Conservation (phyloP, 2,797 vertebrate genomes). For the Enteromius mattozi region DNA sequence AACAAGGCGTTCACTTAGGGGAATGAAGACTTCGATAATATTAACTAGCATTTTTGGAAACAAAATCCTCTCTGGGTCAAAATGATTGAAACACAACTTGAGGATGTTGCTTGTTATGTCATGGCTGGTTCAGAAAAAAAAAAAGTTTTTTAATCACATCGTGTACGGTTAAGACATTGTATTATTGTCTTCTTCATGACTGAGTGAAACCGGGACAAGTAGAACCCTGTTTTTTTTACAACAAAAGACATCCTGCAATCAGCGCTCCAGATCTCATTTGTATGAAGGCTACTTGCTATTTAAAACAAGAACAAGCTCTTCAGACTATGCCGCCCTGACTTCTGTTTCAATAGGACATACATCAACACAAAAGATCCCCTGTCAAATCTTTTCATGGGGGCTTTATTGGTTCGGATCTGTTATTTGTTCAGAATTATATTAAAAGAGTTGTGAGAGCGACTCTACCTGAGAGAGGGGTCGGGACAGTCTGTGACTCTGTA, state of each 20-base stretch:
- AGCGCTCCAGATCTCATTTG: slow-evolving; percentile 12
- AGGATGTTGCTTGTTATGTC: not conserved
- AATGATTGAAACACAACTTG: not conserved
- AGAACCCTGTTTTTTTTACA: not conserved
- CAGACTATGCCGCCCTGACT: not conserved
- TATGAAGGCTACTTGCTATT: slow-evolving; percentile 13
- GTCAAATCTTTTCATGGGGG: not conserved
- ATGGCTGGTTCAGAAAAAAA: not conserved
- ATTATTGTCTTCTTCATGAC: not conserved
- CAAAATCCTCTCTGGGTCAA: not conserved
- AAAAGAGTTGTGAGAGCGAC: slow-evolving; percentile 31
- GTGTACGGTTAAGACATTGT: not conserved
- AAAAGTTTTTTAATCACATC: not conserved
- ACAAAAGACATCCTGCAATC: not conserved
- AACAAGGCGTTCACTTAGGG: not conserved
- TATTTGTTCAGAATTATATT: not conserved
- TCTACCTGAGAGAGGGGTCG: slow-evolving; percentile 81
- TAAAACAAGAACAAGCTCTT: slow-evolving; percentile 23
- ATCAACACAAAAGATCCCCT: slow-evolving; percentile 6
- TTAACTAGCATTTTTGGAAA: not conserved
- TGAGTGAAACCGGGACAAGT: not conserved
- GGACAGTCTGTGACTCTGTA: slow-evolving; percentile 69
- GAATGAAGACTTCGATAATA: not conserved
- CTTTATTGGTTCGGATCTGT: not conserved
- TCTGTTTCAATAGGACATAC: not conserved